Conservation (phyloP, 2,888 invertebrate species). For the Agrypnus murinus region DNA sequence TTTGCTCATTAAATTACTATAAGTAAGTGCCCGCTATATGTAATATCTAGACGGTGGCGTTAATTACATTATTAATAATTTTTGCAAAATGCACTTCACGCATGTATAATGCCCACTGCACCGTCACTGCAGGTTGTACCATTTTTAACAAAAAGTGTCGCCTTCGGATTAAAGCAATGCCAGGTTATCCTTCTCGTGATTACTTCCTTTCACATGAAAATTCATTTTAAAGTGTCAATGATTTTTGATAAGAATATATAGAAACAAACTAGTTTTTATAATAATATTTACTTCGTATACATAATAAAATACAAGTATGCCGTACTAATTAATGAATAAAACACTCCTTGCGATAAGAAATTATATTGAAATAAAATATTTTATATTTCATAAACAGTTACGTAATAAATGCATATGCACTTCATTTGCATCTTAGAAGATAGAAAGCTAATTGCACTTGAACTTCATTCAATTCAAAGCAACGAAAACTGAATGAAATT, state of each 20-base stretch:
- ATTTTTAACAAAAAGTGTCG: constrained; percentile 3
- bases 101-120: constrained; percentile 28
- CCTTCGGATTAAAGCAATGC: constrained; percentile 5
- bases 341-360: background rate
- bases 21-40: background rate
- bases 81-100: constrained; percentile 16
- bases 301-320: background rate
- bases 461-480: no score
- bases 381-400: no score
- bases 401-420: no score
- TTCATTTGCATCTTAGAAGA: no score
- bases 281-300: background rate
- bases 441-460: no score
- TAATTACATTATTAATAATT: constrained; percentile 13
- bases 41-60: constrained; percentile 1
- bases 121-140: background rate
- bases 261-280: constrained; percentile 2
- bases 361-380: no score
- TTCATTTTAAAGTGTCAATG: background rate
- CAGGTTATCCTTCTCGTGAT: background rate
- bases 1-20: constrained; percentile 15
- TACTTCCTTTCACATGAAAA: constrained; percentile 15
- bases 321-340: background rate
- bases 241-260: constrained; percentile 5
- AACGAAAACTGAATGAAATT: no score